Evolutionary conservation across 2,797 vertebrate species (phyloP).

Genomic region (Gymnocypris eckloni): DNA sequence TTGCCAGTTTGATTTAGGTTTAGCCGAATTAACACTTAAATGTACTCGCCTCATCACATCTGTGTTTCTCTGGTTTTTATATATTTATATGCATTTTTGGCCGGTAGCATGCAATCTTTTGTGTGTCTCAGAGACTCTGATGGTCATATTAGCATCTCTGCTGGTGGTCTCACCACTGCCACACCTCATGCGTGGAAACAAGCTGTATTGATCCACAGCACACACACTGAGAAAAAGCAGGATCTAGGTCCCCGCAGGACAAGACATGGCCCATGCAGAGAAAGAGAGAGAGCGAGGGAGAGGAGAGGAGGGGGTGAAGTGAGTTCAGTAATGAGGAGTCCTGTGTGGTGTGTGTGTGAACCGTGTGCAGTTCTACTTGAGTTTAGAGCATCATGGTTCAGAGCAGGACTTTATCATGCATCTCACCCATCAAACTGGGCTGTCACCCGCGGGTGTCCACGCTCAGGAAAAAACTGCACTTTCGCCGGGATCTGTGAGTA

Average conservation of each 20-base stretch:
- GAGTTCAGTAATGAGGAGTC: conserved; percentile 38
- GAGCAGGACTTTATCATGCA: conserved; percentile 65
- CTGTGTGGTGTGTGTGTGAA: conserved; percentile 23
- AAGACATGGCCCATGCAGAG: background rate
- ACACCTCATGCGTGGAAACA: conserved; percentile 55
- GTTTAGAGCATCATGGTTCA: conserved; percentile 74
- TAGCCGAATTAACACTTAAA: background rate
- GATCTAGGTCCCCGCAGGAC: conserved; percentile 64
- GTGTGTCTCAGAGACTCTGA: background rate
- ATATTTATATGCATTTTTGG: background rate
- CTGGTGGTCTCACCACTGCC: conserved; percentile 33
- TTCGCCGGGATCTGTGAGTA: conserved; percentile 78
- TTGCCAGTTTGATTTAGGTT: background rate
- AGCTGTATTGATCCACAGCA: background rate
- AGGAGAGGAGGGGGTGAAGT: background rate
- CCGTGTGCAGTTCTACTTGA: background rate
- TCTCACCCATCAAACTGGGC: conserved; percentile 67
- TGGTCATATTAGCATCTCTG: background rate
- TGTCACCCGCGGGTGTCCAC: conserved; percentile 74
- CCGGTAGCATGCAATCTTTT: background rate
- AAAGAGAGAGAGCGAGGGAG: conserved; percentile 12
- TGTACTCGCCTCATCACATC: background rate
- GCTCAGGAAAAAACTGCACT: conserved; percentile 80
- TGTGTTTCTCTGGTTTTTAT: background rate
- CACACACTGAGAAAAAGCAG: conserved; percentile 45